These are phyloP conservation scores for Apolygus lucorum DNA, from an alignment of 1,140 invertebrate genomes.

Conservation along the genomic window DNA sequence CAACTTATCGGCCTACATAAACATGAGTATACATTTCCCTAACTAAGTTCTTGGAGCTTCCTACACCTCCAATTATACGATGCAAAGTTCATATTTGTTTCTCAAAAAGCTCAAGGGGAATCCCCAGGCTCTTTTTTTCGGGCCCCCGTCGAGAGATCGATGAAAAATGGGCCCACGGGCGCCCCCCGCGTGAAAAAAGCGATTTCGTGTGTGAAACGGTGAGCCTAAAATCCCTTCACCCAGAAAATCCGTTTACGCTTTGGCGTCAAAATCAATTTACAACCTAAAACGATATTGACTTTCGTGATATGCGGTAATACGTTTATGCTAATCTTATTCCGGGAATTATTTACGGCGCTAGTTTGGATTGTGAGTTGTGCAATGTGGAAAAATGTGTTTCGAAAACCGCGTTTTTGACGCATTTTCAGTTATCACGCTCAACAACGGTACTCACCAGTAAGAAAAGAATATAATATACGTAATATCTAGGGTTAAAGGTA, in stretches of 20 bases:
- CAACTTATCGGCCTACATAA: background rate
- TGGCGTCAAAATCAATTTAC: background rate
- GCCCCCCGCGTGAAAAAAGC: background rate
- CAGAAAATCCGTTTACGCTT: no score
- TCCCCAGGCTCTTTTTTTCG: no score
- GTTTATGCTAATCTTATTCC: background rate
- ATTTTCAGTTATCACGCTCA: no score
- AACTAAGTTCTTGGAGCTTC: background rate
- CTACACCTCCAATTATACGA: background rate
- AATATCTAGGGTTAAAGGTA: no score
- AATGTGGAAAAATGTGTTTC: no score
- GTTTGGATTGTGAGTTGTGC: background rate
- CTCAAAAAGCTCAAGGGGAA: background rate
- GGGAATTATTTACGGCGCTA: background rate
- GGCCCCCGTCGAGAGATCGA: background rate
- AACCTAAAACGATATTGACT: background rate
- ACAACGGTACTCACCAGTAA: no score
- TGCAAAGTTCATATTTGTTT: slow-evolving; percentile 2
- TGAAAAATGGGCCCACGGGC: background rate
- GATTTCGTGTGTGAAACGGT: background rate
- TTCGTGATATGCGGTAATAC: background rate
- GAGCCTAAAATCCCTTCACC: background rate
- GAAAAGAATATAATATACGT: no score
- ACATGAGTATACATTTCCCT: background rate
- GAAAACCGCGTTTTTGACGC: no score